phyloP scores from a whole-genome alignment of 64 coral and sea anemone species.

The Pachyseris speciosa region DNA sequence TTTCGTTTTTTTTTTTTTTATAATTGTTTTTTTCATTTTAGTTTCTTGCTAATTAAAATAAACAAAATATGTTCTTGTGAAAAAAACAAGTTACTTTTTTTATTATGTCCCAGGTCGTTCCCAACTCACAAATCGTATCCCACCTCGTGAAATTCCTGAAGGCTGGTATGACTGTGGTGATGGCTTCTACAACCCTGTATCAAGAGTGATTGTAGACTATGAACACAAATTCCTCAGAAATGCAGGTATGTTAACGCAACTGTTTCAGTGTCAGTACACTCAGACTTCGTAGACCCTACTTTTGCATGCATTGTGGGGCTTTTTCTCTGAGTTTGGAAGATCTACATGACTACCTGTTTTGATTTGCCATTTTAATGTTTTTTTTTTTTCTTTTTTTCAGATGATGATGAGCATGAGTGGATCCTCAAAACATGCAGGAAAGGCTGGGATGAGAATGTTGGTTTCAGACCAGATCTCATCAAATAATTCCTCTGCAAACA shows the following conservation, averaged over 20 bases:
- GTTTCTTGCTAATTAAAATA: too few relatives aligned
- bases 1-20: too few relatives aligned
- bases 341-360: neutral
- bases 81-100: neutral
- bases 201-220: constrained; percentile 94
- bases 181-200: constrained; percentile 95
- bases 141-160: constrained; percentile 89
- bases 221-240: constrained; percentile 92
- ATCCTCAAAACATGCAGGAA: constrained; percentile 88
- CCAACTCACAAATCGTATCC: constrained; percentile 93
- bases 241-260: constrained; percentile 54
- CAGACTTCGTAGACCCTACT: too few relatives aligned
- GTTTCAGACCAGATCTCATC: constrained; percentile 70
- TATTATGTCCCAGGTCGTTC: constrained; percentile 76
- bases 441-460: constrained; percentile 94
- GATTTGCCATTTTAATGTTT: neutral
- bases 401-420: constrained; percentile 95
- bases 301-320: too few relatives aligned
- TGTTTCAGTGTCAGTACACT: neutral
- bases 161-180: constrained; percentile 99
- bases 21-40: too few relatives aligned
- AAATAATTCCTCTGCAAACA: neutral
- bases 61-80: too few relatives aligned
- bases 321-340: too few relatives aligned
- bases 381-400: constrained; percentile 40